Conservation (phyloP, 1,140 invertebrate genomes). For the Pseudomyrmex cubaensis region DNA sequence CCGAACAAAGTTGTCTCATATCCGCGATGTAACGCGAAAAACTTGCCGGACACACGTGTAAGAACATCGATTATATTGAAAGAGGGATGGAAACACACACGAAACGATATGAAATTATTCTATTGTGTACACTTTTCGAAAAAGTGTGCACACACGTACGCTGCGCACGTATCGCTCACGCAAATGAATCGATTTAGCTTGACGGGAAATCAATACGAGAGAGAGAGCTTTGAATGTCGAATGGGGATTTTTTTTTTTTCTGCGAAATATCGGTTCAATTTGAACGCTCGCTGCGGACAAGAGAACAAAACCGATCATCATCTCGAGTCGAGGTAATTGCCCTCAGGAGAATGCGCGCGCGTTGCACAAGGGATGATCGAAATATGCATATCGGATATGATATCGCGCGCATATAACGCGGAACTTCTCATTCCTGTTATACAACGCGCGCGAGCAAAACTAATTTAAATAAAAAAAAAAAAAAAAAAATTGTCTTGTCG, state of each 20-base stretch:
- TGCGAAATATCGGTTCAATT: slow-evolving; percentile 32
- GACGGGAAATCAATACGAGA: slow-evolving; percentile 54
- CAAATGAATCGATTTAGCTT: slow-evolving; percentile 26
- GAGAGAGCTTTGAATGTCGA: slow-evolving; percentile 24
- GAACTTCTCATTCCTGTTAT: too few relatives aligned
- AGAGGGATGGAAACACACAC: not conserved
- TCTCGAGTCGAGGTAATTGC: slow-evolving; percentile 34
- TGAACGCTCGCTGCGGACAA: slow-evolving; percentile 3
- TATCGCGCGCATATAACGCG: not conserved
- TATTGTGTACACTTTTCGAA: slow-evolving; percentile 7
- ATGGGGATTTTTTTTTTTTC: slow-evolving; percentile 39
- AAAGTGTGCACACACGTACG: not conserved
- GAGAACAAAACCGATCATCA: slow-evolving; percentile 58
- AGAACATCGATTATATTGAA: not conserved
- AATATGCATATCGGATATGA: not conserved
- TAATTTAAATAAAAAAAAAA: not conserved
- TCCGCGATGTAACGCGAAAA: too few relatives aligned
- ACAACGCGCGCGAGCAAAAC: not conserved
- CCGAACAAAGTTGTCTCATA: not conserved
- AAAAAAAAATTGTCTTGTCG: not conserved
- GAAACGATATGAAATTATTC: slow-evolving; percentile 48
- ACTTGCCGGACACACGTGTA: too few relatives aligned
- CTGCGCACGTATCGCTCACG: slow-evolving; percentile 37
- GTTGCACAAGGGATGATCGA: not conserved
- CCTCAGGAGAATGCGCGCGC: slow-evolving; percentile 27